Conservation (phyloP, 2,888 invertebrate species). For the Scelioninae gen. 2 region DNA sequence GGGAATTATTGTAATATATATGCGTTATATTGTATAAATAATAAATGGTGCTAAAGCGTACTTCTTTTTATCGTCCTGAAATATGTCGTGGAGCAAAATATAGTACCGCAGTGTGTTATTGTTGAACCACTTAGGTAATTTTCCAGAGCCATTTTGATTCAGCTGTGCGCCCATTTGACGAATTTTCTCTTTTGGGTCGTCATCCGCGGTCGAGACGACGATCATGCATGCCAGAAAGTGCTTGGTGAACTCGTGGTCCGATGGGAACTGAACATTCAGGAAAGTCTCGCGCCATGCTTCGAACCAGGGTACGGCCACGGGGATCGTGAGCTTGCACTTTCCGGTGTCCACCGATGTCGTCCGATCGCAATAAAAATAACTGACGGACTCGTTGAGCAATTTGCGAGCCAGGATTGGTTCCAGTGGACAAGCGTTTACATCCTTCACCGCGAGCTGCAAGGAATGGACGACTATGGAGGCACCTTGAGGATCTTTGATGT, state of each 20-base stretch:
- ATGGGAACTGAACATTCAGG: constrained; percentile 89
- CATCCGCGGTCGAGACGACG: constrained; percentile 83
- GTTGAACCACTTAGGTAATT: constrained; percentile 89
- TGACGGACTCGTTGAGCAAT: constrained; percentile 89
- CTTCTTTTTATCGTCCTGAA: constrained; percentile 84
- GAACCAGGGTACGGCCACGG: constrained; percentile 93
- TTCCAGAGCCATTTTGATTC: constrained; percentile 86
- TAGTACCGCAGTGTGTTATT: constrained; percentile 90
- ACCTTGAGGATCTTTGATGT: constrained; percentile 90
- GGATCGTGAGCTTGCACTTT: constrained; percentile 80
- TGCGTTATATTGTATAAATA: no score
- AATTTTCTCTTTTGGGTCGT: constrained; percentile 88
- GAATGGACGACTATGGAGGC: constrained; percentile 84
- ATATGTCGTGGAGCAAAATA: constrained; percentile 90
- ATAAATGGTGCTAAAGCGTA: constrained; percentile 74
- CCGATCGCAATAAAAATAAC: constrained; percentile 78
- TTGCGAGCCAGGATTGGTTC: constrained; percentile 89
- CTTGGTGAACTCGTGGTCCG: constrained; percentile 97
- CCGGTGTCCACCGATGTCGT: constrained; percentile 79
- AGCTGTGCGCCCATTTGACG: constrained; percentile 87
- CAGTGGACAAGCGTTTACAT: constrained; percentile 88
- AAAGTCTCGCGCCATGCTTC: constrained; percentile 96
- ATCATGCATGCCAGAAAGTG: constrained; percentile 90
- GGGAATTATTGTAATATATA: no score
- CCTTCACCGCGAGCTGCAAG: constrained; percentile 86